These are phyloP conservation scores for Limnephilus lunatus DNA, from an alignment of 2,888 invertebrate genomes.

Conservation along the genomic window DNA sequence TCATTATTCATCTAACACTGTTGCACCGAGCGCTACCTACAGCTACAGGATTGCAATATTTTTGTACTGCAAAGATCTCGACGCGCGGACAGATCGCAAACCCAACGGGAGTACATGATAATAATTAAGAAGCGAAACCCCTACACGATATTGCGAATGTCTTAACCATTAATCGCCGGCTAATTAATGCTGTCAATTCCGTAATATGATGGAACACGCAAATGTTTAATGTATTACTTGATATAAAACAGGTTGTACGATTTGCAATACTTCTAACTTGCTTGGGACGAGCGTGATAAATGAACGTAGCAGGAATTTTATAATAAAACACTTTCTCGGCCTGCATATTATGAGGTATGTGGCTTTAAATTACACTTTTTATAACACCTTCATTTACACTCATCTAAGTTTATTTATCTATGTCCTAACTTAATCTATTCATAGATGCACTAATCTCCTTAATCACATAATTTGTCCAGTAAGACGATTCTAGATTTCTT, in stretches of 20 bases:
- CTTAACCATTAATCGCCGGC: conserved; percentile 52
- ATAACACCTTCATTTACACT: not conserved
- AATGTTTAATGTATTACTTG: conserved; percentile 24
- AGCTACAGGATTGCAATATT: not conserved
- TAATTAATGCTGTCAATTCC: conserved; percentile 58
- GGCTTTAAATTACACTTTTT: not conserved
- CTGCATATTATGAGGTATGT: not conserved
- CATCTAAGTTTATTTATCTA: not conserved
- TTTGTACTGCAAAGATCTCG: conserved; percentile 17
- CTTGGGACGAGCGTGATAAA: not conserved
- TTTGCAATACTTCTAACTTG: conserved; percentile 35
- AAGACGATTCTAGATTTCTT: too few species aligned
- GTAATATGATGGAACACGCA: conserved; percentile 54
- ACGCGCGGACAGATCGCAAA: conserved; percentile 46
- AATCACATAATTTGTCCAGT: not conserved
- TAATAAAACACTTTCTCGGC: conserved; percentile 16
- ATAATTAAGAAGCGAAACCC: conserved; percentile 46
- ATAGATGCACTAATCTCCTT: not conserved
- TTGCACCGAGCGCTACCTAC: not conserved
- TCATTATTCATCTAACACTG: not conserved
- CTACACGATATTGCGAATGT: conserved; percentile 44
- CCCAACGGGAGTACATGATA: conserved; percentile 38
- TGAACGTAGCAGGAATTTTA: not conserved
- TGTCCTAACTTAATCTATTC: not conserved
- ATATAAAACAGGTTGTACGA: conserved; percentile 42